Evolutionary conservation across 2,797 vertebrate genomes (phyloP).

Genomic region (Distichodus sexfasciatus): DNA sequence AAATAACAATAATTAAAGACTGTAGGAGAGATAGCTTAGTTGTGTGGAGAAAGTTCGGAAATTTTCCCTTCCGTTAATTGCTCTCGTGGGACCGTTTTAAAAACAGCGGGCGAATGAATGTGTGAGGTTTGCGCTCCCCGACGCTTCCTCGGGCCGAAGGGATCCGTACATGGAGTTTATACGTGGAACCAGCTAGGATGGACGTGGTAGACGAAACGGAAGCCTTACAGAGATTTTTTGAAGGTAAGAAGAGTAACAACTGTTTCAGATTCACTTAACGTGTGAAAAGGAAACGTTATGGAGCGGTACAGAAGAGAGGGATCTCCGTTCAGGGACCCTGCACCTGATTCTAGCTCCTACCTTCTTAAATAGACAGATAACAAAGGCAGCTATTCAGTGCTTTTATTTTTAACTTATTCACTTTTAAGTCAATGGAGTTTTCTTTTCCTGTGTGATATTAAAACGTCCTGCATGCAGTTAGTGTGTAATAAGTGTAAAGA

Average conservation of each 20-base stretch:
- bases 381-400: not conserved
- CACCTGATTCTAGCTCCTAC: not conserved
- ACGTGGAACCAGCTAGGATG: conserved; percentile 84
- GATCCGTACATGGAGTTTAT: conserved; percentile 78
- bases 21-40: not conserved
- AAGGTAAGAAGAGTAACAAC: conserved; percentile 79
- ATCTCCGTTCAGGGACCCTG: not conserved
- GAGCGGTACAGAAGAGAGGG: not conserved
- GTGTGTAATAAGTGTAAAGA: no score
- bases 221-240: conserved; percentile 96
- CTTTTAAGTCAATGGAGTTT: no score
- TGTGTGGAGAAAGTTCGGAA: not conserved
- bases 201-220: conserved; percentile 99
- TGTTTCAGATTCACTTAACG: not conserved
- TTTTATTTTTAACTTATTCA: not conserved
- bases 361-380: not conserved
- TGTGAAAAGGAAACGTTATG: not conserved
- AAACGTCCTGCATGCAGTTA: no score
- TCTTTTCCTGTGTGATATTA: no score
- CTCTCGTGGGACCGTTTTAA: no score
- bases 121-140: conserved; percentile 60
- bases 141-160: conserved; percentile 67
- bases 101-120: no score
- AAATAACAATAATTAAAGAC: not conserved
- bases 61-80: no score